phyloP scores from a whole-genome alignment of 92 coral and sea anemone genomes.

The Zoanthus sansibaricus region DNA sequence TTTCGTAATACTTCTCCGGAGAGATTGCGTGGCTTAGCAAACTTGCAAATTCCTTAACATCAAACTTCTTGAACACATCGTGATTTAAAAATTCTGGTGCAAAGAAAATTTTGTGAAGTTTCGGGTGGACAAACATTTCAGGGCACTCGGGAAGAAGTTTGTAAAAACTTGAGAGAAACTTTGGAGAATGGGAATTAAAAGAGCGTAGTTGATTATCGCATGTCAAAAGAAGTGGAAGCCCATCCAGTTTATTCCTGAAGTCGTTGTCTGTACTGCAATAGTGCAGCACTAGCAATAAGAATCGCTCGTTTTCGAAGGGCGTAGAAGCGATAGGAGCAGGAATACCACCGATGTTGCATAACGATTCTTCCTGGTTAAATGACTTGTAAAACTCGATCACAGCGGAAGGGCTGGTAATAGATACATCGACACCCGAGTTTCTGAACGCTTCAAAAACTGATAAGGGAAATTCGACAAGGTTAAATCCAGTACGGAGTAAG shows the following conservation, averaged over 20 bases:
- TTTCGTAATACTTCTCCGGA: background rate
- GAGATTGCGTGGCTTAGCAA: slow-evolving; percentile 32
- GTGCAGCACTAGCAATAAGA: slow-evolving; percentile 46
- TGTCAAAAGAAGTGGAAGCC: slow-evolving; percentile 86
- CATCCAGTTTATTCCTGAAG: slow-evolving; percentile 71
- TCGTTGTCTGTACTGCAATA: slow-evolving; percentile 65
- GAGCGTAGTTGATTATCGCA: slow-evolving; percentile 68
- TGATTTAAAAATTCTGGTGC: too few relatives aligned
- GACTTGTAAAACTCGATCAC: slow-evolving; percentile 66
- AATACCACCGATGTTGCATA: slow-evolving; percentile 54
- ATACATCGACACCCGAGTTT: slow-evolving; percentile 45
- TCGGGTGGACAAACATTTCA: slow-evolving; percentile 62
- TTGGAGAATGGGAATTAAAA: slow-evolving; percentile 48
- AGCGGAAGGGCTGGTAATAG: slow-evolving; percentile 40
- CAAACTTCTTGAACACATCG: slow-evolving; percentile 40
- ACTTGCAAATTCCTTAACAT: slow-evolving; percentile 34
- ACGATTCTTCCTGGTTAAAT: slow-evolving; percentile 5
- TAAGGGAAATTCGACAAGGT: slow-evolving; percentile 65
- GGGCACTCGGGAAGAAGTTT: slow-evolving; percentile 68
- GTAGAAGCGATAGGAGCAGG: slow-evolving; percentile 56
- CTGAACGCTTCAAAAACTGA: slow-evolving; percentile 35
- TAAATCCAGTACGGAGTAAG: slow-evolving; percentile 70
- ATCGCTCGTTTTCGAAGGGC: slow-evolving; percentile 29
- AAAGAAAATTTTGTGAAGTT: background rate
- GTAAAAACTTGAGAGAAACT: slow-evolving; percentile 58